A percentile compares a stretch with the other conserved stretches of the same genome.
Conservation (phyloP, 2,797 vertebrate species). For the Falco novaeseelandiae region DNA sequence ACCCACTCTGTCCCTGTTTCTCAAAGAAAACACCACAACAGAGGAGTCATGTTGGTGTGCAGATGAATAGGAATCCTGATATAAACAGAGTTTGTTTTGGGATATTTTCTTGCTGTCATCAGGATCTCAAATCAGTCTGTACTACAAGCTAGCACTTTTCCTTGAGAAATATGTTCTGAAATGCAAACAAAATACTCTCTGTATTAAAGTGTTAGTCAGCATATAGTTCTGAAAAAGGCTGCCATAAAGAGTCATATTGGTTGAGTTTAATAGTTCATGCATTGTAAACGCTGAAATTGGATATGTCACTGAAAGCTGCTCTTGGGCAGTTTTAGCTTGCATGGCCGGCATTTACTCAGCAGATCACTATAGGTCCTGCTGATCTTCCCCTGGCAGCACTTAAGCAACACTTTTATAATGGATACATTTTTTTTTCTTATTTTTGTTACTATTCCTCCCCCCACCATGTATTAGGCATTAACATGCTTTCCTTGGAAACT, state of each 20-base stretch:
- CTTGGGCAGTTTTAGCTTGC: slow-evolving; percentile 46
- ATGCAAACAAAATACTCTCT: slow-evolving; percentile 20
- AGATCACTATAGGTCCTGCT: slow-evolving; percentile 18
- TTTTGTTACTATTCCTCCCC: background rate
- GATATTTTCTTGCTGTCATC: background rate
- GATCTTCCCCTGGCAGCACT: slow-evolving; percentile 32
- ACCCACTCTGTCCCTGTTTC: background rate
- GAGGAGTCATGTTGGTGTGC: background rate
- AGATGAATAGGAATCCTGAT: background rate
- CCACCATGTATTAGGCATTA: background rate
- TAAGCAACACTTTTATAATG: slow-evolving; percentile 6
- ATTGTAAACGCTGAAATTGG: slow-evolving; percentile 56
- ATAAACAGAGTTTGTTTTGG: background rate
- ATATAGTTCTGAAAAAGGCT: slow-evolving; percentile 9
- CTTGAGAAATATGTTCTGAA: background rate
- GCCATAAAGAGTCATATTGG: background rate
- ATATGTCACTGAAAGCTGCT: slow-evolving; percentile 53
- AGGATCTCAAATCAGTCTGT: background rate
- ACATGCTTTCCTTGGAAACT: slow-evolving; percentile 47
- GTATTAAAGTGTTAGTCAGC: slow-evolving; percentile 19
- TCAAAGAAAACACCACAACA: background rate
- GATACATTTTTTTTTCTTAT: background rate
- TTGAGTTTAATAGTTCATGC: slow-evolving; percentile 54
- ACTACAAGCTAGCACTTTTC: background rate
- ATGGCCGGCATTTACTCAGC: slow-evolving; percentile 37